Evolutionary conservation across 2,113 vertebrate species (phyloP).

Genomic region (Colaptes auratus): DNA sequence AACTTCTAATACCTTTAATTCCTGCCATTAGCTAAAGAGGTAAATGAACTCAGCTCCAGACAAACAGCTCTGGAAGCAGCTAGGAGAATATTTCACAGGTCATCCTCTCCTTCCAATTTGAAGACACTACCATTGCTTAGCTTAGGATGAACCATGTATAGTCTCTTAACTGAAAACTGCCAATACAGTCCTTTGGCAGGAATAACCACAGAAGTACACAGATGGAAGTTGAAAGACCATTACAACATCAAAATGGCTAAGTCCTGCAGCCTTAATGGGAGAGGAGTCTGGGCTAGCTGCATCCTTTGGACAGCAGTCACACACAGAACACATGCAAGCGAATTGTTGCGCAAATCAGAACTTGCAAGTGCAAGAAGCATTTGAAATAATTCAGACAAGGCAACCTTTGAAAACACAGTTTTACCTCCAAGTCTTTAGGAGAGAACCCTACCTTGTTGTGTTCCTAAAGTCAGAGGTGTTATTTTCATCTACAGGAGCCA

Average conservation of each 20-base stretch:
- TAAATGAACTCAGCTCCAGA: not conserved
- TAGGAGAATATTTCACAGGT: not conserved
- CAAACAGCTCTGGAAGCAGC: not conserved
- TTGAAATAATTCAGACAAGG: slow-evolving; percentile 17
- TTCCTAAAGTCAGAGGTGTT: slow-evolving; percentile 85
- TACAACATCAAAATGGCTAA: not conserved
- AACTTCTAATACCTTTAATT: not conserved
- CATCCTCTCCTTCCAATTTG: not conserved
- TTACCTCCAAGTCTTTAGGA: slow-evolving; percentile 31
- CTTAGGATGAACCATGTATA: not conserved
- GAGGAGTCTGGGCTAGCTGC: not conserved
- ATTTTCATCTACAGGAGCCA: slow-evolving; percentile 95
- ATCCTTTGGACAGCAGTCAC: not conserved
- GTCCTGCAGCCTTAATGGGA: not conserved
- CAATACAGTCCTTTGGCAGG: not conserved
- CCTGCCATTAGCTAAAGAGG: not conserved
- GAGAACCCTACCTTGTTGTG: slow-evolving; percentile 80
- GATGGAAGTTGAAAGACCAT: not conserved
- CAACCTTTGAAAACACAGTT: slow-evolving; percentile 17
- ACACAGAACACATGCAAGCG: not conserved
- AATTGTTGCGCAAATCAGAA: not conserved
- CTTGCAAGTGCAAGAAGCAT: not conserved
- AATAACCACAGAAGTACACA: not conserved
- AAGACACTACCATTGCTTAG: not conserved
- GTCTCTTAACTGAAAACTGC: not conserved